Conservation (phyloP, 2,888 invertebrate genomes). For the Leptura quadrifasciata region DNA sequence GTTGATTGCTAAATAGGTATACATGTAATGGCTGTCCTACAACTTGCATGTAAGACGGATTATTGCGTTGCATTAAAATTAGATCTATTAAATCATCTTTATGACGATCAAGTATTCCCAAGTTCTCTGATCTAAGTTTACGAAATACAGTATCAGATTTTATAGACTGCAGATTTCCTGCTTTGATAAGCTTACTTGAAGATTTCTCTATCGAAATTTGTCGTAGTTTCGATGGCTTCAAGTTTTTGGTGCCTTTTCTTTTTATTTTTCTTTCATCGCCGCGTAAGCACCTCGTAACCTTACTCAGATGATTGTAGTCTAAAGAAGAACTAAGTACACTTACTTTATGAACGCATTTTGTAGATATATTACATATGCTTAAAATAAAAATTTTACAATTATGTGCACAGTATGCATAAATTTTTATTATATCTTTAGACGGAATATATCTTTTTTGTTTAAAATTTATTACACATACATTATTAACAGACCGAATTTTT, state of each 20-base stretch:
- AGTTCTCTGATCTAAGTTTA: conserved; percentile 32
- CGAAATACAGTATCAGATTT: conserved; percentile 36
- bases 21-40: conserved; percentile 34
- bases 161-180: conserved; percentile 22
- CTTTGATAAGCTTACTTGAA: too few relatives aligned
- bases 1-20: conserved; percentile 18
- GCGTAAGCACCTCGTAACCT: conserved; percentile 21
- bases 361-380: conserved; percentile 10
- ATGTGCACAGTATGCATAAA: conserved; percentile 30
- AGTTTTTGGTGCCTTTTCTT: conserved; percentile 2
- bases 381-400: conserved; percentile 28
- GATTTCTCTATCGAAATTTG: too few relatives aligned
- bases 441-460: conserved; percentile 23
- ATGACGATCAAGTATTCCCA: conserved; percentile 27
- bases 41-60: conserved; percentile 27
- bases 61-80: too few relatives aligned
- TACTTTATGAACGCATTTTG: neutral
- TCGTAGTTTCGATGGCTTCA: too few relatives aligned
- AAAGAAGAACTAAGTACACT: conserved; percentile 24
- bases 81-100: conserved; percentile 29
- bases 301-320: conserved; percentile 26
- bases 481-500: conserved; percentile 24
- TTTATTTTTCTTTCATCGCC: conserved; percentile 32
- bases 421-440: conserved; percentile 24
- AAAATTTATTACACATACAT: conserved; percentile 33